Conservation (phyloP, 2,797 vertebrate species). For the Microctenopoma lineatum region DNA sequence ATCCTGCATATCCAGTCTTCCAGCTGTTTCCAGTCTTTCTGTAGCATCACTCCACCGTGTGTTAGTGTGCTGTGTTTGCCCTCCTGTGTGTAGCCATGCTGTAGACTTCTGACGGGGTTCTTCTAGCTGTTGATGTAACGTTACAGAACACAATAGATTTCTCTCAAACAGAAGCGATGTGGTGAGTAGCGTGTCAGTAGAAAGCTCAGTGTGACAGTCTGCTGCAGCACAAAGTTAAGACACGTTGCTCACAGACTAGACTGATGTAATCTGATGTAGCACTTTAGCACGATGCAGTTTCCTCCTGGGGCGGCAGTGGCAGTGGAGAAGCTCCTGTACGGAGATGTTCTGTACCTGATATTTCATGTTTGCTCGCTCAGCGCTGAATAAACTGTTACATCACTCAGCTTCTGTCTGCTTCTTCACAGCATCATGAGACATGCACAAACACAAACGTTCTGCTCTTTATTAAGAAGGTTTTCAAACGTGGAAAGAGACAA, state of each 20-base stretch:
- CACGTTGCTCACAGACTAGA: too few relatives aligned
- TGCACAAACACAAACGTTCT: too few relatives aligned
- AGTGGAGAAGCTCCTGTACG: too few relatives aligned
- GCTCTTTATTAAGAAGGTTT: too few relatives aligned
- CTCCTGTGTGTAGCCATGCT: neutral
- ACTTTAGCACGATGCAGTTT: too few relatives aligned
- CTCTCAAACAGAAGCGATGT: neutral
- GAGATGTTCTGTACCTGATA: neutral
- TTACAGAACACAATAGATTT: neutral
- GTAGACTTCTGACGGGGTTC: neutral
- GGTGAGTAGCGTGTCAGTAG: neutral
- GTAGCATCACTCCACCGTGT: neutral
- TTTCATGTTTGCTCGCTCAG: constrained; percentile 5
- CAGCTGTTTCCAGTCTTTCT: constrained; percentile 6
- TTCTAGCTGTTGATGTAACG: neutral
- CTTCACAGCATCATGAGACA: too few relatives aligned
- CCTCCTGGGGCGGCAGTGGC: too few relatives aligned
- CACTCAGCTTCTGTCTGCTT: neutral
- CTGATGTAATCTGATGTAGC: neutral
- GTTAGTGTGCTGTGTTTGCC: neutral
- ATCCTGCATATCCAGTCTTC: constrained; percentile 10
- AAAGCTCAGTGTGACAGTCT: neutral
- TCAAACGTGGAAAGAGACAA: too few relatives aligned
- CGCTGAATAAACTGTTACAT: constrained; percentile 42
- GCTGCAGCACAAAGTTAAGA: too few relatives aligned